These are phyloP conservation scores for Triplophysa siluroides DNA, from an alignment of 2,113 vertebrate species.

Conservation along the genomic window DNA sequence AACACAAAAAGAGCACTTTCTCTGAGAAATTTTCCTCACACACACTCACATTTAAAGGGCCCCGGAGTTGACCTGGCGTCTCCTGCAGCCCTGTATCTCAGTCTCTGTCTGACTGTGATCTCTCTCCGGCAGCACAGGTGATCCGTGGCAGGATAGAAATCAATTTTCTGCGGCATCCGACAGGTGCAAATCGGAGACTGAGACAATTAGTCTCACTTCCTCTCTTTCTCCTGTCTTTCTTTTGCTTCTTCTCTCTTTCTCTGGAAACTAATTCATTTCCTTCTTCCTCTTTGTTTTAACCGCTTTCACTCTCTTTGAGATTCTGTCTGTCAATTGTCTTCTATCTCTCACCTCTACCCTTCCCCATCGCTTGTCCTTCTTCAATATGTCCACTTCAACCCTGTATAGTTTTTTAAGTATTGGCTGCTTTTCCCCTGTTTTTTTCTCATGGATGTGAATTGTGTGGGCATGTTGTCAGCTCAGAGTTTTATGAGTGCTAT, in stretches of 20 bases:
- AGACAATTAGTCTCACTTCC: conserved; percentile 43
- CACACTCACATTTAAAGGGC: background rate
- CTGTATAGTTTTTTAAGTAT: conserved; percentile 27
- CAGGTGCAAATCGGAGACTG: conserved; percentile 23
- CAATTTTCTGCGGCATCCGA: conserved; percentile 49
- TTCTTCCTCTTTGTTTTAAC: background rate
- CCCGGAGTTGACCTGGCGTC: conserved; percentile 6
- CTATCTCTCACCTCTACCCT: background rate
- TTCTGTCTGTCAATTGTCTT: conserved; percentile 21
- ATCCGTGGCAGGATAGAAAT: conserved; percentile 52
- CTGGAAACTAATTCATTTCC: background rate
- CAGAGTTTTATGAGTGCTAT: conserved; percentile 19
- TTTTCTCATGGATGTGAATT: conserved; percentile 26
- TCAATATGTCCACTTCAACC: background rate
- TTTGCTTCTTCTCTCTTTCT: conserved; percentile 20
- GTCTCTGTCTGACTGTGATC: conserved; percentile 31
- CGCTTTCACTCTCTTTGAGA: background rate
- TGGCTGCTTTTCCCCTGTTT: conserved; percentile 11
- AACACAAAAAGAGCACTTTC: background rate
- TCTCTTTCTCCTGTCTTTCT: conserved; percentile 14
- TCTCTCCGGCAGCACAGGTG: conserved; percentile 43
- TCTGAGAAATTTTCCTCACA: background rate
- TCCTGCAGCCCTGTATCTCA: conserved; percentile 1
- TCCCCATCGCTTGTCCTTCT: background rate
- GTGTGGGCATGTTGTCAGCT: conserved; percentile 30